A percentile compares a stretch with the other conserved stretches of the same genome.
Conservation (phyloP, 1,140 invertebrate species). For the Trichomalopsis sarcophagae region DNA sequence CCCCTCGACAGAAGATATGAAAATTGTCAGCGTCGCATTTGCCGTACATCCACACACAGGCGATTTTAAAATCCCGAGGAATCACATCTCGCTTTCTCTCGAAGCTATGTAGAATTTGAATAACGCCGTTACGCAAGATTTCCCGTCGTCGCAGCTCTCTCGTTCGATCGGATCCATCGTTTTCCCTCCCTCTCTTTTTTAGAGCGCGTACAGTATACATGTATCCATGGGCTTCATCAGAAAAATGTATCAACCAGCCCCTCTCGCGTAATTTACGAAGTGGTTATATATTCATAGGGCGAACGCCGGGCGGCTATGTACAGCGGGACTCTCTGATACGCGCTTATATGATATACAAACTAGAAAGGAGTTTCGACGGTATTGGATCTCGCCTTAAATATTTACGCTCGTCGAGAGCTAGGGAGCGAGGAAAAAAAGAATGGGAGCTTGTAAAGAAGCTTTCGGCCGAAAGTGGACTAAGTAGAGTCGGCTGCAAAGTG, state of each 20-base stretch:
- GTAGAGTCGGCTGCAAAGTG: constrained; percentile 3
- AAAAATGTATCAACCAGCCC: neutral
- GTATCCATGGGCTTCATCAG: neutral
- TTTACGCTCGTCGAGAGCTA: constrained; percentile 44
- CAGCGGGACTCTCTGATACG: neutral
- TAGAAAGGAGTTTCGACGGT: neutral
- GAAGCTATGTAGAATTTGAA: neutral
- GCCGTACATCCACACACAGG: no score
- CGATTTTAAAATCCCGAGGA: no score
- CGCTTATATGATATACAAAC: neutral
- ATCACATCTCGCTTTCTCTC: neutral
- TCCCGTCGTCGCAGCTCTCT: neutral
- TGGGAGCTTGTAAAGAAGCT: constrained; percentile 20
- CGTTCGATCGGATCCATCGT: neutral
- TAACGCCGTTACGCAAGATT: neutral
- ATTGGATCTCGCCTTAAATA: constrained; percentile 54
- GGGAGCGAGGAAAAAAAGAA: neutral
- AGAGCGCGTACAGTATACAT: neutral
- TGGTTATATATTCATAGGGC: neutral
- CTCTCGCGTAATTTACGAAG: neutral
- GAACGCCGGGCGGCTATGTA: neutral
- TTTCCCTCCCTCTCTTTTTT: neutral
- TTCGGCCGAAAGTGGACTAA: constrained; percentile 13
- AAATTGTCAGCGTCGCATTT: no score
- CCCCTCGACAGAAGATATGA: no score